Base-by-base conservation (phyloP, 2,888 invertebrate species). In the Drosophila maculinotata region DNA sequence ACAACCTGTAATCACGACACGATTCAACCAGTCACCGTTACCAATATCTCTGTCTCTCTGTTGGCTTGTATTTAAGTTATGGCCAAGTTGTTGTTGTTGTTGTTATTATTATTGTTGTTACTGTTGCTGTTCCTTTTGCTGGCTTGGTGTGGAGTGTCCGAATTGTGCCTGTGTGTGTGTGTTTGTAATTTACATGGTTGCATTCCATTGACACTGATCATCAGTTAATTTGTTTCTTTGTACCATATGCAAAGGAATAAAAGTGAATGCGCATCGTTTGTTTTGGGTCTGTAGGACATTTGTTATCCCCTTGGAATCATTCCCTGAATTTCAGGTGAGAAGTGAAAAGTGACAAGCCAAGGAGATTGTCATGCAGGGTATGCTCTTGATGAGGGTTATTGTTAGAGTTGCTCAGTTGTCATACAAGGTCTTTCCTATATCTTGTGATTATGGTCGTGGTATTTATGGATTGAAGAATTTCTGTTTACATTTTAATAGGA, bases 181-280 rank as follows among this genome's bases (percentile, higher is more conserved):
- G 25, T 30, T 47, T 64, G 56, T 74, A 75, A 85, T 89, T 89
- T 89, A 90, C 89, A 85, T 89, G 81, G 84, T 84, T 89, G 90
- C 90, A 90, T 89, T 89, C 90, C 90, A 89, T 88, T 90, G 89
- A 84, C 89, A 88, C 89, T 90, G 89, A 89, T 89, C 90, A 89
- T 89, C 89, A 85, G 88, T 89, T 89, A 85, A 89, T 88, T 89
- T 89, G 88, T 87, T 83, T 84, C 83, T 85, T 84, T 80, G 76
- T 69, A 74, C 77, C 74, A 73, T 68, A 78, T 71, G 76, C 69
- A 60, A 53, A 41, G 42, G 33, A 45, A 68, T 71, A 86, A 89
- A 89, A 89, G 90, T 90, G 90, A 89, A 89, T 88, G 89, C 87
- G 65, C 86, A 76, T 79, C 75, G 67, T 86, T 85, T 89, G 89